Percentiles rank a stretch among this genome's conserved stretches.
Conservation (phyloP, 2,797 vertebrate genomes). For the Lerista edwardsae region DNA sequence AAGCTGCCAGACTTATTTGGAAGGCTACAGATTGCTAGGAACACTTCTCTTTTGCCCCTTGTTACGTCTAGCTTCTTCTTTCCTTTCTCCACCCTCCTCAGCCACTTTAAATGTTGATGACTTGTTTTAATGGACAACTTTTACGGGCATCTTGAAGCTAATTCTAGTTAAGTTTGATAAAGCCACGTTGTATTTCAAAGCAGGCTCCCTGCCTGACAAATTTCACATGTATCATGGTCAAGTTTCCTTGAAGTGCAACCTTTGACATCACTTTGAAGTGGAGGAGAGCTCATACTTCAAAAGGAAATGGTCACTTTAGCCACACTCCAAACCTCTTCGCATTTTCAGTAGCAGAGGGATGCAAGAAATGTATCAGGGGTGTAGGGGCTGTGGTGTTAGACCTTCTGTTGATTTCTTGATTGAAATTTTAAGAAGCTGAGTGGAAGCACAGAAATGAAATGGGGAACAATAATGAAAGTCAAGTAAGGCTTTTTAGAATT, state of each 20-base stretch:
- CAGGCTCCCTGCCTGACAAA: not conserved
- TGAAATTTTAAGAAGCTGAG: not conserved
- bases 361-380: not conserved
- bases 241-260: slow-evolving; percentile 23
- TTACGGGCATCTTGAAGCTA: not conserved
- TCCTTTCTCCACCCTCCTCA: not conserved
- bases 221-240: slow-evolving; percentile 5
- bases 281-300: slow-evolving; percentile 26
- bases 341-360: not conserved
- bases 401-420: slow-evolving; percentile 13
- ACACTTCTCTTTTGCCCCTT: not conserved
- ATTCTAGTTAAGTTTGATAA: slow-evolving; percentile 1
- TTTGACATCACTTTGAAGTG: slow-evolving; percentile 41
- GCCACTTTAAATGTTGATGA: not conserved
- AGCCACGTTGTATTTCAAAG: not conserved
- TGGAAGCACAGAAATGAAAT: not conserved
- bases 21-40: not conserved
- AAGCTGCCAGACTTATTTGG: not conserved
- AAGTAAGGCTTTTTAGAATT: not conserved
- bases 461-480: not conserved
- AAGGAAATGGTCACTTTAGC: slow-evolving; percentile 14
- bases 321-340: slow-evolving; percentile 29
- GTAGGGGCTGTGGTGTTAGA: not conserved
- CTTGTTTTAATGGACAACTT: slow-evolving; percentile 12
- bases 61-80: not conserved